A percentile compares a stretch with the other conserved stretches of the same genome.
Evolutionary conservation across 2,888 invertebrate genomes (phyloP).

Genomic region (Pheosia gnoma): DNA sequence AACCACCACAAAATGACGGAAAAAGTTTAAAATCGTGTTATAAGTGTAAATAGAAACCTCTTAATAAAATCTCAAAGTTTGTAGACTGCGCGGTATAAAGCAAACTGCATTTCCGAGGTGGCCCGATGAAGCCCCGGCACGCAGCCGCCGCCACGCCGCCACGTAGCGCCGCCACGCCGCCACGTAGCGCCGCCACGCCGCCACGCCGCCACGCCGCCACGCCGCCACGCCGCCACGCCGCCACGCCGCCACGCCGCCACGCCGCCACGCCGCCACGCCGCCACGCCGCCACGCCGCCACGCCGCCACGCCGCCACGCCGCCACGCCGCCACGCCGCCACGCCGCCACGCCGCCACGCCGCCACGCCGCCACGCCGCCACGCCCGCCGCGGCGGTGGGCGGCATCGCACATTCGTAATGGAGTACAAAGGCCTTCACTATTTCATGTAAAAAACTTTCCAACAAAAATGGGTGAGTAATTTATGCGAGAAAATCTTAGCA

Average conservation of each 20-base stretch:
- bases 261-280: too few relatives aligned
- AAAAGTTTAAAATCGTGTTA: neutral
- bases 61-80: neutral
- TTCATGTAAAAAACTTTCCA: slow-evolving; percentile 2
- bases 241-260: too few relatives aligned
- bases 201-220: too few relatives aligned
- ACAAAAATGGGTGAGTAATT: neutral
- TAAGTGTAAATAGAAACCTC: neutral
- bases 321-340: too few relatives aligned
- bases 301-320: too few relatives aligned
- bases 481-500: neutral
- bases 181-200: too few relatives aligned
- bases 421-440: neutral
- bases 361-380: too few relatives aligned
- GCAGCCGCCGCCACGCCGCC: neutral
- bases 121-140: neutral
- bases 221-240: too few relatives aligned
- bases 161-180: too few relatives aligned
- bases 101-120: neutral
- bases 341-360: too few relatives aligned
- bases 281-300: too few relatives aligned
- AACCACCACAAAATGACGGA: neutral
- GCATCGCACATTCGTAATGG: neutral
- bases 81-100: neutral
- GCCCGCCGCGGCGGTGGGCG: too few relatives aligned